Evolutionary conservation across 1,140 invertebrate genomes (phyloP).

Genomic region (Papilio machaon): DNA sequence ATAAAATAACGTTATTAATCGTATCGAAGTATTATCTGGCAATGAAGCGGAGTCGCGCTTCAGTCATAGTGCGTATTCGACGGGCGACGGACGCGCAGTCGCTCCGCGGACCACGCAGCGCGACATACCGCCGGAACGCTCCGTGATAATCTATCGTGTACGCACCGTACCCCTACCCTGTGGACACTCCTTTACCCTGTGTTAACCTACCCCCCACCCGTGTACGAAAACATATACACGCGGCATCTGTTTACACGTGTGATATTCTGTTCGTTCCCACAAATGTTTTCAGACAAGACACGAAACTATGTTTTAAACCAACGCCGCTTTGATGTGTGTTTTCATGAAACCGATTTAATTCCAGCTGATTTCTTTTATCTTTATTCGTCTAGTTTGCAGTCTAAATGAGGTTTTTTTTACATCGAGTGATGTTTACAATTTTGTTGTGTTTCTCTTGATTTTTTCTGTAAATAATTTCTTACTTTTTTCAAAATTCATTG

Average conservation of each 20-base stretch:
- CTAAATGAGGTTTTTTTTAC: background rate
- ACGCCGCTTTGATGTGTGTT: conserved; percentile 11
- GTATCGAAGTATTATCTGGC: background rate
- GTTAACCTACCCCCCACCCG: conserved; percentile 15
- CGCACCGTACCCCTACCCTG: conserved; percentile 8
- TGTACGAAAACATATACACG: conserved; percentile 19
- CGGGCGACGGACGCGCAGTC: conserved; percentile 56
- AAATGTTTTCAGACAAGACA: conserved; percentile 18
- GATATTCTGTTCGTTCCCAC: background rate
- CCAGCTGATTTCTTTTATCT: conserved; percentile 6
- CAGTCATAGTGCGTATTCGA: conserved; percentile 60
- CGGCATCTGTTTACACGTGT: conserved; percentile 20
- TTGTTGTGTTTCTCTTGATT: background rate
- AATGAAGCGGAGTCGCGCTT: conserved; percentile 25
- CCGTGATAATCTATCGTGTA: conserved; percentile 52
- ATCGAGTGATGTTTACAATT: background rate
- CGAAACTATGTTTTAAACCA: conserved; percentile 3
- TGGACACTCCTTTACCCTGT: conserved; percentile 22
- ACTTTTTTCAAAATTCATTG: conserved; percentile 16
- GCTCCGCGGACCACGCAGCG: conserved; percentile 48
- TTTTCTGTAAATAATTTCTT: conserved; percentile 29
- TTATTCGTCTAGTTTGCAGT: background rate
- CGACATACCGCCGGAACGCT: conserved; percentile 59
- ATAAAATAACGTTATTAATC: conserved; percentile 10
- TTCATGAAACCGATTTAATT: background rate